Percentiles rank a stretch among this genome's conserved stretches.
Evolutionary conservation across 2,888 invertebrate species (phyloP).

Genomic region (Barypeithes pellucidus): DNA sequence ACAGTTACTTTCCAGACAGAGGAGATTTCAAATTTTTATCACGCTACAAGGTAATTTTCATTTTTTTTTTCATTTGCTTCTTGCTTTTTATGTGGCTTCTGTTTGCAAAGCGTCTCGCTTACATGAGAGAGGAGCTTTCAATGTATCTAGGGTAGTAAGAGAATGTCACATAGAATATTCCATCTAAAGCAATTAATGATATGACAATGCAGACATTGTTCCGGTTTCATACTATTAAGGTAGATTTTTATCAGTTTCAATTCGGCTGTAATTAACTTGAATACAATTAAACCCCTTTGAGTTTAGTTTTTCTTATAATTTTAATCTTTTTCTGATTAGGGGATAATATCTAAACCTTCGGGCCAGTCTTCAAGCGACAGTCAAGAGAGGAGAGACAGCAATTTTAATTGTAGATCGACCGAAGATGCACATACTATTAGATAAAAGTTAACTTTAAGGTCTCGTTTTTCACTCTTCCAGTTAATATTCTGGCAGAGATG

Average conservation of each 20-base stretch:
- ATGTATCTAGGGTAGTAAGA: too few relatives aligned
- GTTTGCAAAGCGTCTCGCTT: slow-evolving; percentile 18
- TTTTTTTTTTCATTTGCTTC: slow-evolving; percentile 53
- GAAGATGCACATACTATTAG: slow-evolving; percentile 68
- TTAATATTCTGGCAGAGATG: slow-evolving; percentile 10
- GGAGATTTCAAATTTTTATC: slow-evolving; percentile 68
- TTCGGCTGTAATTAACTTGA: background rate
- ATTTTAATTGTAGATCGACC: slow-evolving; percentile 67
- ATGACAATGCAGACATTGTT: too few relatives aligned
- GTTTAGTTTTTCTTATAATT: background rate
- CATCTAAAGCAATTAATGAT: too few relatives aligned
- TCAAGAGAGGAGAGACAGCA: slow-evolving; percentile 64
- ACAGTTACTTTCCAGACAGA: slow-evolving; percentile 68
- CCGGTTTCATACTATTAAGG: background rate
- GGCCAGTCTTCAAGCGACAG: slow-evolving; percentile 58
- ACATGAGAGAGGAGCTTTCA: too few relatives aligned
- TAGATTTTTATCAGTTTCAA: background rate
- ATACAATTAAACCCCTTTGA: too few relatives aligned
- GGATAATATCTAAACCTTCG: slow-evolving; percentile 64
- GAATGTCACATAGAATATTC: too few relatives aligned
- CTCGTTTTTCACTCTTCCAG: slow-evolving; percentile 11
- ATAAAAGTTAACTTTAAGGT: slow-evolving; percentile 54
- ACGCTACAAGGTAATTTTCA: slow-evolving; percentile 66
- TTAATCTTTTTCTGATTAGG: slow-evolving; percentile 58
- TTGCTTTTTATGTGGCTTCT: slow-evolving; percentile 43